phyloP scores from a whole-genome alignment of 2,797 vertebrate species.

The Hapalemur alaotrensis region DNA sequence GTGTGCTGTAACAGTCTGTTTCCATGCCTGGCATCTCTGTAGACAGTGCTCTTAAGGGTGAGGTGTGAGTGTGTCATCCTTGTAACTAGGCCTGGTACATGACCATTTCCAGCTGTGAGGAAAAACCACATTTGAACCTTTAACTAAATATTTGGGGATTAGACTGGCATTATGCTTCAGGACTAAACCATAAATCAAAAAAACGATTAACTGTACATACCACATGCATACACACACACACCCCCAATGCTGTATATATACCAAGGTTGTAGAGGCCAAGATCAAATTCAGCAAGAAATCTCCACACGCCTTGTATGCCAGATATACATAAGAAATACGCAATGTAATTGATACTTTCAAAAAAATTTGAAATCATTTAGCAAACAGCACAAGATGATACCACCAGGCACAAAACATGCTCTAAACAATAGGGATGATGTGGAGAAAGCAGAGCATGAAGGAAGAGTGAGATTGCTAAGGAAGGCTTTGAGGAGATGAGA shows the following conservation, averaged over 20 bases:
- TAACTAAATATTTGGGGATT: neutral
- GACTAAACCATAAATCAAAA: neutral
- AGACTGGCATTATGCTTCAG: neutral
- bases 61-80: neutral
- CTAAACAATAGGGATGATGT: neutral
- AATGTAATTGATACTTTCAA: neutral
- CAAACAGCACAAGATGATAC: neutral
- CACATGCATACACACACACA: neutral
- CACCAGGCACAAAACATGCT: neutral
- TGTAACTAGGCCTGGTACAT: neutral
- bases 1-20: rapidly evolving
- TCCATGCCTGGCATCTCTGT: neutral
- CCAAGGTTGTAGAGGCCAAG: neutral
- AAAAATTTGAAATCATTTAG: neutral
- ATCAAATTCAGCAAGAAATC: neutral
- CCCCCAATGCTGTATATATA: neutral
- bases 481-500: neutral
- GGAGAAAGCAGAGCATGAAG: neutral
- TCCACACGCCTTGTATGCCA: neutral
- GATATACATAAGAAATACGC: neutral
- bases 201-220: neutral
- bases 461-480: neutral
- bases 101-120: neutral
- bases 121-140: neutral
- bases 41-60: neutral